Evolutionary conservation across 1,140 invertebrate species (phyloP).

Genomic region (Solenopsis fugax): DNA sequence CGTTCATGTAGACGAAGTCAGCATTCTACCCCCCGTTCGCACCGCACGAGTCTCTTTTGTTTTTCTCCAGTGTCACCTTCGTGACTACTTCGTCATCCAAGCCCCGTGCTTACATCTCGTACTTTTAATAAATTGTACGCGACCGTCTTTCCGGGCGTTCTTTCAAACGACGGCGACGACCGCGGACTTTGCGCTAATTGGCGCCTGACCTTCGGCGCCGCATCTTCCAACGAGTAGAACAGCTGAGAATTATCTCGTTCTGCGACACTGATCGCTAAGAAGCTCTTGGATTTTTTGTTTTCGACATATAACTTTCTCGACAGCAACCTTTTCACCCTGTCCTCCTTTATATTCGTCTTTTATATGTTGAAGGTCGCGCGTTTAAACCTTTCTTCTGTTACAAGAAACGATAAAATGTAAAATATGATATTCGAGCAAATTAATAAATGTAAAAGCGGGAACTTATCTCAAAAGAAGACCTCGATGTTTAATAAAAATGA

Average conservation of each 20-base stretch:
- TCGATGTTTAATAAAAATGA: not conserved
- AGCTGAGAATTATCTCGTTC: conserved; percentile 63
- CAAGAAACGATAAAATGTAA: not conserved
- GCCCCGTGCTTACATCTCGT: conserved; percentile 58
- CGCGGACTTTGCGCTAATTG: conserved; percentile 58
- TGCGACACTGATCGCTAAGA: conserved; percentile 43
- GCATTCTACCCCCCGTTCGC: not conserved
- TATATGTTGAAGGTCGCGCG: not conserved
- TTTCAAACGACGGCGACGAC: conserved; percentile 47
- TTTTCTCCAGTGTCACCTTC: conserved; percentile 40
- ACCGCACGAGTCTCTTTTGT: not conserved
- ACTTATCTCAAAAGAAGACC: not conserved
- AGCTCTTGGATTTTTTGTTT: conserved; percentile 16
- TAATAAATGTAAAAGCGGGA: not conserved
- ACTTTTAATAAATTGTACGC: conserved; percentile 67
- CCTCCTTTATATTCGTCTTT: not conserved
- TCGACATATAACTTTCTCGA: not conserved
- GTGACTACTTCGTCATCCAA: conserved; percentile 63
- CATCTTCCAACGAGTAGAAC: conserved; percentile 42
- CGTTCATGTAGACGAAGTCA: conserved; percentile 4
- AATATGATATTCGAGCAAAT: not conserved
- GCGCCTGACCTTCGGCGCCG: conserved; percentile 63
- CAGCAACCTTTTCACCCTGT: not conserved
- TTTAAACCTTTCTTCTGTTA: not conserved
- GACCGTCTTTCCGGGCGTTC: conserved; percentile 21